Base-by-base conservation (phyloP, 2,888 invertebrate species). In the Galerucella nymphaeae region DNA sequence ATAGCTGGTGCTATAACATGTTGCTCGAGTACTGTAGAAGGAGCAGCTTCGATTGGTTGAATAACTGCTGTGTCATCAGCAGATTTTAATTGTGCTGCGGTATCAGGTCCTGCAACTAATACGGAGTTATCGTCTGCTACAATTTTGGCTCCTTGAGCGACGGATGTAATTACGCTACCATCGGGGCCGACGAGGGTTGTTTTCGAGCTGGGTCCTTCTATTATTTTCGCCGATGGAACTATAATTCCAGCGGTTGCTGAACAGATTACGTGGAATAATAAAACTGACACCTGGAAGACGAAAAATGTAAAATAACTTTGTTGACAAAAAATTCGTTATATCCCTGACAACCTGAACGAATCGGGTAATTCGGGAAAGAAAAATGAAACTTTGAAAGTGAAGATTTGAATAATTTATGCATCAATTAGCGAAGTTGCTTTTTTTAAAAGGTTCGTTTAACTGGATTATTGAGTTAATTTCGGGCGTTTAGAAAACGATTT, bases 191-290 rank as follows among this genome's bases (percentile, higher is more conserved):
- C 78, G 9, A 82, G 75, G 13, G 82, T 83, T 30, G 82, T 81
- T 63, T 78, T 83, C 62, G 78, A 80, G 75, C 82, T 82, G 14
- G 83, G 82, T 66, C 83, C 83, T 79, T 83, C 82, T 11, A 83
- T 71, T 53, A 81, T 77, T 11, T 71, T 65, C 20, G 69, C 67
- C 3, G 69, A 53, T 11, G 74, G 76, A 11, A 73, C 72, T 20
- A 75, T 72, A n/a, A 76, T 65, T 41, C 70, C 72, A 30, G 78
- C 79, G 20, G 70, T 72, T 42, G 72, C 72, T 13, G 67, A 45
- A 11, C 72, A 73, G 62, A 76, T 55, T n/a, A 70, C 62, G 57
- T 75, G 73, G 18, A 77, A 66, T 55, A 75, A 69, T 30, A 70
- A 38, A 38, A 75, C 41, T 16, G 67, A 23, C 5, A 16, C 73